Percentiles rank a stretch among this genome's conserved stretches.
Evolutionary conservation across 2,888 invertebrate species (phyloP).

Genomic region (Adelognathus sp.): DNA sequence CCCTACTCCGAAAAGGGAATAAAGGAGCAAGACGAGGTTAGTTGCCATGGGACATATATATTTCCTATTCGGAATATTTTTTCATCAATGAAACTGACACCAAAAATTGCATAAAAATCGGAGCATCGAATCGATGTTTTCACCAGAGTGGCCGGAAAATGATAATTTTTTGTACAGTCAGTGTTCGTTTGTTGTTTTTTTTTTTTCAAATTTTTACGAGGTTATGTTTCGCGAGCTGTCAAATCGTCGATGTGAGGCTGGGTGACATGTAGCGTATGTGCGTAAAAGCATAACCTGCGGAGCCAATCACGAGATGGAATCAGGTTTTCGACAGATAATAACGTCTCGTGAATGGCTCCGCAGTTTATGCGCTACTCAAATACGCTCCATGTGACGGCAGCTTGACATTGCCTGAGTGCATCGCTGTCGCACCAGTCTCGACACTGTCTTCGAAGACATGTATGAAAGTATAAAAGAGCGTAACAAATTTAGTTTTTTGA

Average conservation of each 20-base stretch:
- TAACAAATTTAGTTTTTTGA: background rate
- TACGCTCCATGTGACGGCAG: background rate
- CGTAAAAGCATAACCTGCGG: too few species aligned
- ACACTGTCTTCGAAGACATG: too few species aligned
- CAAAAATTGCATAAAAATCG: background rate
- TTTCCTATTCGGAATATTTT: background rate
- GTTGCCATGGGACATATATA: slow-evolving; percentile 58
- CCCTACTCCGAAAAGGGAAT: slow-evolving; percentile 82
- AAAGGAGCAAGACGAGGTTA: slow-evolving; percentile 88
- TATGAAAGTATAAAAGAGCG: too few species aligned
- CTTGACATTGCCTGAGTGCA: too few species aligned
- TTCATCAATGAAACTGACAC: slow-evolving; percentile 7
- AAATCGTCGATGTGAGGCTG: background rate
- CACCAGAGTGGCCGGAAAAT: background rate
- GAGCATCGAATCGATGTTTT: background rate
- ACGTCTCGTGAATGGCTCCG: too few species aligned
- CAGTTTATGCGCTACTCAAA: background rate
- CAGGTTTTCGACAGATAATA: too few species aligned
- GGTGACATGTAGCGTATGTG: too few species aligned
- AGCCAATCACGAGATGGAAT: too few species aligned
- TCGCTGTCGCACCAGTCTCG: too few species aligned
- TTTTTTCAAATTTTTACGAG: too few species aligned
- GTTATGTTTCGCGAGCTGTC: background rate
- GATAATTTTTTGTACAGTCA: background rate
- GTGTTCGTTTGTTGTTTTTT: background rate